These are phyloP conservation scores for Piscicola geometra DNA, from an alignment of 2,888 invertebrate genomes.

Conservation along the genomic window DNA sequence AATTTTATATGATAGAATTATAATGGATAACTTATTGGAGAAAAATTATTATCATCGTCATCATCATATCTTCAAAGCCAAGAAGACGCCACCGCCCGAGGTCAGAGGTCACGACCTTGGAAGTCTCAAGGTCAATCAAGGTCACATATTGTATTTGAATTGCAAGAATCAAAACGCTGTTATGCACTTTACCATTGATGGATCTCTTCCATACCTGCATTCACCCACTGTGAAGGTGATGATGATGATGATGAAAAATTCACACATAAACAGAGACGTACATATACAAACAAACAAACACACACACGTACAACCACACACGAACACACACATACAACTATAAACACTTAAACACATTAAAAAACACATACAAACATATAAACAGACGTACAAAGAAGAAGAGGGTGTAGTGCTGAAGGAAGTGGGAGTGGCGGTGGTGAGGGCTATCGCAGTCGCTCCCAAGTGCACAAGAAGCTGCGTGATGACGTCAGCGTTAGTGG, in stretches of 20 bases:
- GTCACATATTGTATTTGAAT: slow-evolving; percentile 47
- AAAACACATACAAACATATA: slow-evolving; percentile 9
- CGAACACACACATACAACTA: too few species aligned
- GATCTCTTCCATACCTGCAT: slow-evolving; percentile 51
- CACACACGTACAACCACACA: too few species aligned
- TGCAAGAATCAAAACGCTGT: slow-evolving; percentile 48
- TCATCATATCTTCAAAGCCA: slow-evolving; percentile 5
- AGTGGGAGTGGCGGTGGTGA: slow-evolving; percentile 52
- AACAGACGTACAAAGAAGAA: slow-evolving; percentile 51
- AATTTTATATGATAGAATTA: too few species aligned
- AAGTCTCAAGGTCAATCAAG: slow-evolving; percentile 48
- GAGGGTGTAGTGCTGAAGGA: slow-evolving; percentile 50
- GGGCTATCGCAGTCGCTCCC: slow-evolving; percentile 52
- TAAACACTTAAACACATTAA: too few species aligned
- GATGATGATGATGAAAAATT: too few species aligned
- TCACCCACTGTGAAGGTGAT: slow-evolving; percentile 49
- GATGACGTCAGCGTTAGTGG: slow-evolving; percentile 52
- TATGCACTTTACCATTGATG: slow-evolving; percentile 55
- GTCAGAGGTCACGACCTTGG: slow-evolving; percentile 46
- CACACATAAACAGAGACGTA: too few species aligned
- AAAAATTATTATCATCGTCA: too few species aligned
- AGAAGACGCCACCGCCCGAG: slow-evolving; percentile 29
- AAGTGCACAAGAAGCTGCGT: slow-evolving; percentile 50
- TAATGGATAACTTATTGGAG: too few species aligned
- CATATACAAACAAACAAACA: too few species aligned